Evolutionary conservation across 2,113 vertebrate genomes (phyloP).

Genomic region (Cyanocitta stelleri): DNA sequence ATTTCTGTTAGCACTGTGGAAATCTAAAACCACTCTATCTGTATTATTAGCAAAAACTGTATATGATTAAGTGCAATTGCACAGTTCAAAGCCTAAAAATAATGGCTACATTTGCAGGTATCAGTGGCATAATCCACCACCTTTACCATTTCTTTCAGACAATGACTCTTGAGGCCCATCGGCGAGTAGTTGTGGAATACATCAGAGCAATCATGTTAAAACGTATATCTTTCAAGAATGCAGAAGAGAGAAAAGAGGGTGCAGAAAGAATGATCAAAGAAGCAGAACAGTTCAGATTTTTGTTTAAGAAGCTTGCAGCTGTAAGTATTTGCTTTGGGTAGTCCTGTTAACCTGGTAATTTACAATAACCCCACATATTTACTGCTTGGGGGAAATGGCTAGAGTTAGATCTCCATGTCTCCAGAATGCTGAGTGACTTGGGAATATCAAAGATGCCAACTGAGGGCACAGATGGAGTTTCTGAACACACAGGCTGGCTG

Average conservation of each 20-base stretch:
- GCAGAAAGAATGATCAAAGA: constrained; percentile 94
- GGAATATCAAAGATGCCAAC: background rate
- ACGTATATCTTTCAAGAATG: constrained; percentile 88
- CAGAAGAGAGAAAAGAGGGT: constrained; percentile 92
- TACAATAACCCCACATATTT: background rate
- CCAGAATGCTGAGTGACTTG: background rate
- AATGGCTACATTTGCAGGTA: background rate
- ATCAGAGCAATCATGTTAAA: constrained; percentile 93
- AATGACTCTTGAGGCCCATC: constrained; percentile 88
- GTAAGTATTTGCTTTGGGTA: constrained; percentile 63
- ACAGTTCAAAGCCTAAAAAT: background rate
- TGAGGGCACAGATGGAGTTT: background rate
- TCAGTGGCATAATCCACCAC: background rate
- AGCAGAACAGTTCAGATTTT: constrained; percentile 89
- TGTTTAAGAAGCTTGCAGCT: constrained; percentile 86
- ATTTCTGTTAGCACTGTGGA: background rate
- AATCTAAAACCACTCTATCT: background rate
- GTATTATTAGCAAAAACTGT: background rate
- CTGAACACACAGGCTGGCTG: background rate
- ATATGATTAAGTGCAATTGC: background rate
- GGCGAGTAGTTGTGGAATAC: constrained; percentile 92
- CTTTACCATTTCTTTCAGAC: constrained; percentile 68
- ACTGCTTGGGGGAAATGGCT: background rate
- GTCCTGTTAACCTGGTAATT: background rate
- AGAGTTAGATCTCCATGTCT: background rate